Base-by-base conservation (phyloP, 2,888 invertebrate species). In the Stenodema calcarata region DNA sequence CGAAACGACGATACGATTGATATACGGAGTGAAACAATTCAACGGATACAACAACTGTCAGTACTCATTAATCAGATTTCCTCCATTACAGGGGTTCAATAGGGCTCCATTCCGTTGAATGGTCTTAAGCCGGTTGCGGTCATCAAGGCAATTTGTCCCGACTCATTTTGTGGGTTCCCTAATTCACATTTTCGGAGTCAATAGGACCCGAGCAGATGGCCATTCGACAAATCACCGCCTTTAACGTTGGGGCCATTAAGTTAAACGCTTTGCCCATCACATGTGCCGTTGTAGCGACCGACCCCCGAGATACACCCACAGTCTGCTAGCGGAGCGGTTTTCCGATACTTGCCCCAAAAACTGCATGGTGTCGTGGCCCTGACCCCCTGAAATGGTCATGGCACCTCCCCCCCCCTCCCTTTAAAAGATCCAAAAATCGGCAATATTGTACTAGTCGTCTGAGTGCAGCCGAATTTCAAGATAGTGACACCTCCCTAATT, bases 221-320 rank as follows among this genome's bases (percentile, higher is more conserved):
- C 69, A 27, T 75, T 54, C 82, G 23, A 87, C 87, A 87, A 87
- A 87, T 87, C 87, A 87, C 86, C 50, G 80, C 69, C 27, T 84
- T 42, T 87, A 87, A 86, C 86, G 87, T 81, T 54, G 69, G 35
- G 54, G 73, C 75, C 87, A 87, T 87, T 86, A 87, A 86, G 76
- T 86, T 62, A 86, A 81, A 82, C 69, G 87, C 87, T 82, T 73
- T 86, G 69, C 50, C 69, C 82, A 44, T 50, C 86, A 86, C 87
- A 87, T 87, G 86, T 87, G 87, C 82, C 87, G 62, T 42, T 16
- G 18, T 41, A 73, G 73, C 41, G 30, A 41, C 35, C 73, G 0
- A 18, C 30, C 35, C 54, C 30, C 16, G 79, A 23, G 47, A 18
- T 35, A 73, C 1, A 18, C 41, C 44, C 28, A 80, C 80, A 80